Evolutionary conservation across 2,797 vertebrate species (phyloP), one percentile per base, ranked within the genome.

Genomic region (Coregonus ussuriensis): DNA sequence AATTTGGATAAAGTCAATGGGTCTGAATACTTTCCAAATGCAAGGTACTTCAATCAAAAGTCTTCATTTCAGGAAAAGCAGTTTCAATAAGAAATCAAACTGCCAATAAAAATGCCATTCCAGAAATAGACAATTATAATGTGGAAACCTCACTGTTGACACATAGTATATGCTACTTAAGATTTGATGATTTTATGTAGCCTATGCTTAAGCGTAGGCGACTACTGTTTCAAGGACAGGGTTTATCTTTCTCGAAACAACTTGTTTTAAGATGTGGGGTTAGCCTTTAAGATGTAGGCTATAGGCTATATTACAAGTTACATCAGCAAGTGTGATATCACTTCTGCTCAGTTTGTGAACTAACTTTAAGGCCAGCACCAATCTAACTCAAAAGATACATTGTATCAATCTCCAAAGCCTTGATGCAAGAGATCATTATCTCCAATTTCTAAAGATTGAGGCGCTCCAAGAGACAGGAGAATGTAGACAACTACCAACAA

Each of bases 31-130:
- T 41, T 41, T 41, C 41, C 7, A 1, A 41, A 41, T 7, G 0
- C 41, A 7, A 6, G 9, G 41, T 77, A 82, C 74, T 62, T 74
- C 79, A 75, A 87, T 86, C 81, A 84, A 77, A 78, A 51, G 74
- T 62, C 76, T 77, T 88, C 86, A 91, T 89, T 91, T 88, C 52
- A 89, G 83, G 88, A 71, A 89, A 83, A 85, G 88, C 76, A 86
- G 80, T 41, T 81, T 86, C 77, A 71, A 89, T 85, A 70, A 84
- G 83, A 89, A 52, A 63, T 1, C 63, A 81, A 78, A 79, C 80
- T 77, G 73, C 79, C 70, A 84, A 75, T 83, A 84, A 83, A 92
- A 83, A 85, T 78, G 67, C 63, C 80, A 66, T 4, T 75, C 75
- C 75, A 80, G 77, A 85, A 92, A 91, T 89, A 90, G 87, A 83